Base-by-base conservation (phyloP, 2,797 vertebrate genomes). In the Sebastes alutus region DNA sequence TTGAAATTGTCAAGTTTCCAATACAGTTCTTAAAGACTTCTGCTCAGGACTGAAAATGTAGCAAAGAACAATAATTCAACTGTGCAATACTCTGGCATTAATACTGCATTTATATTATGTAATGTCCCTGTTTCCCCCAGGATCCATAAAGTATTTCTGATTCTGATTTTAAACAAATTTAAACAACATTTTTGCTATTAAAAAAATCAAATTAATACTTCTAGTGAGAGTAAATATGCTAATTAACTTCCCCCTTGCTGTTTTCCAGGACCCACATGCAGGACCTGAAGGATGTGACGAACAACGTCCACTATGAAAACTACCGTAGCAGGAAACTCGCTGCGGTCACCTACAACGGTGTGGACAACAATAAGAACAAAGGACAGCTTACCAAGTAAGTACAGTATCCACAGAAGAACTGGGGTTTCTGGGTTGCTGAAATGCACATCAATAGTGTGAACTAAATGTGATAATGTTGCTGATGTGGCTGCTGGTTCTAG, bases 301-400 rank as follows among this genome's bases (percentile, higher is more conserved):
- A 99, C 91, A 99, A 99, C 2, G 97, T 99, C 69, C 98, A 99
- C 90, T 99, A 99, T 66, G 98, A 99, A 92, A 99, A 99, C 93
- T 98, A 98, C 91, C 95, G 98, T 67, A 99, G 98, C 95, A 96
- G 97, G 91, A 99, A 99, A 70, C 93, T 99, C 64, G 97, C 98
- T 64, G 98, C 98, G 7, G 98, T 99, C 90, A 99, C 97, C 62
- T 99, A 97, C 82, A 99, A 98, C 0, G 97, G 97, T 7, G 95
- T 97, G 56, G 98, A 99, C 92, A 98, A 98, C 94, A 98, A 97
- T 87, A 98, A 97, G 94, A 97, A 88, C 89, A 98, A 97, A 93
- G 97, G 97, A 16, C 97, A 97, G 81, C 95, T 99, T 76, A 99
- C 98, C 76, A 99, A 98, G 98, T 99, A 93, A 96, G 98, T 92